Evolutionary conservation across 2,797 vertebrate species (phyloP), one percentile per base, ranked within the genome.

Genomic region (Hemibagrus guttatus): DNA sequence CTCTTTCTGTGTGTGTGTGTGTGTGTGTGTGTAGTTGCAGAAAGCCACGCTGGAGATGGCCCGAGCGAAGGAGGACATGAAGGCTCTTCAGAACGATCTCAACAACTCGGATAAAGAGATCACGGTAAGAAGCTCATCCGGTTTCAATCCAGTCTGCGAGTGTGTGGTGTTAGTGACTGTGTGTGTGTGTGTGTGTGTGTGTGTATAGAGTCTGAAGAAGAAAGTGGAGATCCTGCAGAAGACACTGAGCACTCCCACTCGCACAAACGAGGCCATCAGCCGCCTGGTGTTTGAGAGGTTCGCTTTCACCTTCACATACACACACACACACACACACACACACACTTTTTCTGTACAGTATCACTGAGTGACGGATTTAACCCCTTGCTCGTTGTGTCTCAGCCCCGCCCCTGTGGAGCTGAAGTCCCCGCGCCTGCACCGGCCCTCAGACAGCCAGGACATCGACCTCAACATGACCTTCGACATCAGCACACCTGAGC

Each of bases 221-320:
- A 99, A 98, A 90, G 95, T 99, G 87, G 96, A 93, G 83, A 95
- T 99, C 87, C 93, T 99, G 39, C 98, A 99, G 93, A 97, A 96
- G 92, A 97, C 97, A 28, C 93, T 99, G 90, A 98, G 95, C 92
- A 95, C 97, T 6, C 97, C 98, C 0, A 96, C 96, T 0, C 95
- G 94, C 81, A 95, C 96, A 23, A 96, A 92, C 21, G 96, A 97
- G 89, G 93, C 95, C 1, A 93, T 97, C 88, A 96, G 94, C 87
- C 95, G 96, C 3, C 92, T 97, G 1, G 92, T 97, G 80, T 94
- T 95, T 56, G 96, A 97, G 91, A 97, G 96, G 96, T 96, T 39
- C 14, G 84, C 6, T 0, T 59, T 64, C 13, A 42, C 46, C 2
- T 59, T n/a, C n/a, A 16, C 69, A 39, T 31, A 69, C 31, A 35